Conservation (phyloP, 2,888 invertebrate species). For the Xylota segnis region DNA sequence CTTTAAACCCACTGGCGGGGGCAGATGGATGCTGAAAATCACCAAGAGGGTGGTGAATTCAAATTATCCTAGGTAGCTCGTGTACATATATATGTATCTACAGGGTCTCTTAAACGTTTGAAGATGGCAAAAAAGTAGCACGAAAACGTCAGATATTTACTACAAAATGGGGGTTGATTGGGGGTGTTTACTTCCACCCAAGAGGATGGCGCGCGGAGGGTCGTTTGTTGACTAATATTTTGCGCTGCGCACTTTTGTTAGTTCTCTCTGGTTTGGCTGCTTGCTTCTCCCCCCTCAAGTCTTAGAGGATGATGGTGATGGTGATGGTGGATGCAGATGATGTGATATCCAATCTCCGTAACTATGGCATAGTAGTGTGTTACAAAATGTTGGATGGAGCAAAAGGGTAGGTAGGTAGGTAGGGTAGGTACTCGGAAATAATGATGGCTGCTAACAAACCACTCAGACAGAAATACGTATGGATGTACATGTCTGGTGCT, state of each 20-base stretch:
- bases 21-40: conserved; percentile 39
- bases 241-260: conserved; percentile 72
- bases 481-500: conserved; percentile 31
- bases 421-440: conserved; percentile 71
- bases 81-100: background rate
- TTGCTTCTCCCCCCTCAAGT: too few species aligned
- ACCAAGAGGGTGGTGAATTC: conserved; percentile 31
- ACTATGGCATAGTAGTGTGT: conserved; percentile 67
- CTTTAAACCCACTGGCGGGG: conserved; percentile 35
- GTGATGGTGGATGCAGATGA: conserved; percentile 53
- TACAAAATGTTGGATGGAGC: conserved; percentile 34
- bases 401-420: conserved; percentile 37
- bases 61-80: conserved; percentile 26
- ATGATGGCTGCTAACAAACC: conserved; percentile 76
- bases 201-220: conserved; percentile 31
- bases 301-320: too few species aligned
- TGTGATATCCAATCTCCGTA: conserved; percentile 72
- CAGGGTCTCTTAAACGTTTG: conserved; percentile 47
- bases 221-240: conserved; percentile 68
- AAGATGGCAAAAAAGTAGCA: conserved; percentile 35
- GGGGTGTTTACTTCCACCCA: conserved; percentile 43
- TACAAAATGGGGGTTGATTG: conserved; percentile 44
- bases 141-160: conserved; percentile 45
- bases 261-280: conserved; percentile 32
- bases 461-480: conserved; percentile 68